These are phyloP conservation scores for Porites evermanni DNA, from an alignment of 92 coral and sea anemone genomes.

Conservation along the genomic window DNA sequence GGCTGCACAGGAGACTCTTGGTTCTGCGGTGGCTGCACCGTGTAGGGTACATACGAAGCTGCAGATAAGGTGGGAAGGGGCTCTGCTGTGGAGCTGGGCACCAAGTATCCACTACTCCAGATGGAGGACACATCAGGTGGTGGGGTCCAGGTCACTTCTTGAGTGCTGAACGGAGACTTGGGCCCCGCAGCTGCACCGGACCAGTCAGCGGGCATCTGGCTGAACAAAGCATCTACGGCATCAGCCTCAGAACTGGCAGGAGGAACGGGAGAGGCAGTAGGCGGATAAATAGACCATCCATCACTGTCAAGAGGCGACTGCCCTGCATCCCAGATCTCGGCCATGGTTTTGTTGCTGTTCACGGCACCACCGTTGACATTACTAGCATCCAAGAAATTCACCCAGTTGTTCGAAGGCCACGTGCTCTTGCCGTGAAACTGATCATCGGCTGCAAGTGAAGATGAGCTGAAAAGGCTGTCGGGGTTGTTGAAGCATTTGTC, in stretches of 20 bases:
- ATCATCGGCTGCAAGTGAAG: slow-evolving; percentile 60
- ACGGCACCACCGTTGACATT: slow-evolving; percentile 60
- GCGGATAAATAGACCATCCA: slow-evolving; percentile 86
- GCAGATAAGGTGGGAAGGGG: slow-evolving; percentile 38
- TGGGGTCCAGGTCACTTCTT: slow-evolving; percentile 57
- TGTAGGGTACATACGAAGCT: slow-evolving; percentile 34
- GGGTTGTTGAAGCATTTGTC: slow-evolving; percentile 65
- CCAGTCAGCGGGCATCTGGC: slow-evolving; percentile 61
- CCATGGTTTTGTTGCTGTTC: slow-evolving; percentile 85
- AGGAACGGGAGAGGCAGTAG: slow-evolving; percentile 23
- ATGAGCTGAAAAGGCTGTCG: slow-evolving; percentile 79
- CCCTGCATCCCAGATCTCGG: slow-evolving; percentile 98
- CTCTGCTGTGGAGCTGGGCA: slow-evolving; percentile 39
- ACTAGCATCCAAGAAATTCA: slow-evolving; percentile 91
- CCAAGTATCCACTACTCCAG: slow-evolving; percentile 69
- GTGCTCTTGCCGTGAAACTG: slow-evolving; percentile 68
- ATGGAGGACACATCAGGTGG: slow-evolving; percentile 69
- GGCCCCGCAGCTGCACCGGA: slow-evolving; percentile 39
- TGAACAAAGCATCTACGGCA: slow-evolving; percentile 87
- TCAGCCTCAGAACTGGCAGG: slow-evolving; percentile 55
- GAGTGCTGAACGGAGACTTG: slow-evolving; percentile 42
- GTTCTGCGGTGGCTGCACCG: slow-evolving; percentile 48
- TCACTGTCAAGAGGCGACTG: slow-evolving; percentile 78
- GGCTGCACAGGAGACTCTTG: slow-evolving; percentile 41
- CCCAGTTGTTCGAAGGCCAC: slow-evolving; percentile 92